Conservation (phyloP, 2,888 invertebrate genomes). For the Cosmia trapezina region DNA sequence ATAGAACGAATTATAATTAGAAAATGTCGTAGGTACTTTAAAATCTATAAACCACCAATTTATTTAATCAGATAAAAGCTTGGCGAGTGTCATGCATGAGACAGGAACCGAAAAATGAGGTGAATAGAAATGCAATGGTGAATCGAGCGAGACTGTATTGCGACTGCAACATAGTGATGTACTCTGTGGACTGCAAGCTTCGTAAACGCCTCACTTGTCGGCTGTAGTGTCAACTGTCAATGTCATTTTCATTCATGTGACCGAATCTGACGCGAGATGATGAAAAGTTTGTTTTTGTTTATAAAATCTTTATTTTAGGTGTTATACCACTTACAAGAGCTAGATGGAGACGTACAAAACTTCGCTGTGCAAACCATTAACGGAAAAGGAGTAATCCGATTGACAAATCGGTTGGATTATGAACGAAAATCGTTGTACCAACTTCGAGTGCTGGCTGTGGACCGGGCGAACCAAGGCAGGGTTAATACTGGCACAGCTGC, state of each 20-base stretch:
- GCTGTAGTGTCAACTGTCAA: background rate
- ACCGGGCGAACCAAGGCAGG: conserved; percentile 94
- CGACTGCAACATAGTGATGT: no score
- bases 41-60: background rate
- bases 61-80: background rate
- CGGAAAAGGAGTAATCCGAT: conserved; percentile 95
- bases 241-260: background rate
- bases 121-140: background rate
- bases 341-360: conserved; percentile 93
- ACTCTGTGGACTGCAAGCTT: conserved; percentile 17
- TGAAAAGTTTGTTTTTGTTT: conserved; percentile 12
- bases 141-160: background rate
- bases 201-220: conserved; percentile 6
- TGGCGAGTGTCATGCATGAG: background rate
- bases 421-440: conserved; percentile 97
- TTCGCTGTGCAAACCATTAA: conserved; percentile 96
- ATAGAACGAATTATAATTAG: background rate
- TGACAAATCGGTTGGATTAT: conserved; percentile 95
- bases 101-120: background rate
- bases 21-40: background rate
- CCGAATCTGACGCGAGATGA: background rate
- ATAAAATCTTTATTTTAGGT: conserved; percentile 87
- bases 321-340: conserved; percentile 95
- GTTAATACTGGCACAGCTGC: conserved; percentile 98
- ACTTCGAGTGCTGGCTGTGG: conserved; percentile 94